Percentiles rank a stretch among this genome's conserved stretches.
Conservation (phyloP, 1,140 invertebrate species). For the Heliconius hermathena region DNA sequence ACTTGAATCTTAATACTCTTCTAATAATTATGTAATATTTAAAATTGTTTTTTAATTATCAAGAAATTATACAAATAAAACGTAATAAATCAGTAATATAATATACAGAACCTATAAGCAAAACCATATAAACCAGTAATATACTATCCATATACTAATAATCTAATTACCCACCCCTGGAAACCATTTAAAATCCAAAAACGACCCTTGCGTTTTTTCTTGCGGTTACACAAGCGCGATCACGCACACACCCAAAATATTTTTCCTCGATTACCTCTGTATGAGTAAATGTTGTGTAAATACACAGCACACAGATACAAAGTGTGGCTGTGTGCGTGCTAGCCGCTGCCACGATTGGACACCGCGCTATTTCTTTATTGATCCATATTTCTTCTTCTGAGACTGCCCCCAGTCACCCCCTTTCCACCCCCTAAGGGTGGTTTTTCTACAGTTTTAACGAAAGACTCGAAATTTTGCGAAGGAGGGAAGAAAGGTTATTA, state of each 20-base stretch:
- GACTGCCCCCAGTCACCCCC: constrained; percentile 59
- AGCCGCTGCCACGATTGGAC: constrained; percentile 77
- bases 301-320: constrained; percentile 35
- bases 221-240: constrained; percentile 53
- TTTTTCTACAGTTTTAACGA: constrained; percentile 81
- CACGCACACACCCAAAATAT: constrained; percentile 50
- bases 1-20: too few species aligned
- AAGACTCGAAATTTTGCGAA: constrained; percentile 68
- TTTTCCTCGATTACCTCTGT: constrained; percentile 52
- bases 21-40: too few species aligned
- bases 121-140: constrained; percentile 10
- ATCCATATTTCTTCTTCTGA: constrained; percentile 82
- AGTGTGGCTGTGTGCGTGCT: constrained; percentile 64
- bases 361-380: constrained; percentile 80
- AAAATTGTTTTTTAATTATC: too few species aligned
- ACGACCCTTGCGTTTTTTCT: constrained; percentile 52
- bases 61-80: too few species aligned
- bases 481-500: constrained; percentile 72
- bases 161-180: constrained; percentile 32
- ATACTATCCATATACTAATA: constrained; percentile 29
- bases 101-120: not conserved
- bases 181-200: constrained; percentile 36
- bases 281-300: constrained; percentile 45
- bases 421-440: constrained; percentile 47
- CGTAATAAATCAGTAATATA: not conserved